Evolutionary conservation across 2,797 vertebrate species (phyloP).

Genomic region (Hippocampus kuda): DNA sequence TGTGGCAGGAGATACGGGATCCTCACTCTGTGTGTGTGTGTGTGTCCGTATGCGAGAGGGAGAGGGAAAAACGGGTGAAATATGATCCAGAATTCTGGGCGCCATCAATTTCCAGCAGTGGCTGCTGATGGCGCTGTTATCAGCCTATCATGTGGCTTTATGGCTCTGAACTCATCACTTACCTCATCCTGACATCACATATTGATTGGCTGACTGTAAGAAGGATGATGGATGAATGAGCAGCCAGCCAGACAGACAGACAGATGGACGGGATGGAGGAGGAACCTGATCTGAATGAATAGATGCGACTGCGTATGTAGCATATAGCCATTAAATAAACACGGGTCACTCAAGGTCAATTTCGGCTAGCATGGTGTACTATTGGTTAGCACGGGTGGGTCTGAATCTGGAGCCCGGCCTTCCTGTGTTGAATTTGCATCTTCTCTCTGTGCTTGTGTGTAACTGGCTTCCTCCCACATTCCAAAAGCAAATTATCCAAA

Average conservation of each 20-base stretch:
- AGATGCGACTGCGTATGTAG: conserved; percentile 11
- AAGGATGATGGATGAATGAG: conserved; percentile 23
- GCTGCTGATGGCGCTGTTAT: conserved; percentile 47
- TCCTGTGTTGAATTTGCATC: neutral
- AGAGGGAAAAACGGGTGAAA: conserved; percentile 34
- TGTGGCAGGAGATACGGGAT: conserved; percentile 49
- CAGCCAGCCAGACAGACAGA: neutral
- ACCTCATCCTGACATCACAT: conserved; percentile 60
- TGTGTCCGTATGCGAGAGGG: conserved; percentile 8
- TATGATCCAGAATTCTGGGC: conserved; percentile 49
- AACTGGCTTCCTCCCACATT: neutral
- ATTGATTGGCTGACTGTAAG: conserved; percentile 50
- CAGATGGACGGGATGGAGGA: conserved; percentile 14
- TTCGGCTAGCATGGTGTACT: too few relatives aligned
- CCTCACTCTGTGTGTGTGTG: conserved; percentile 29
- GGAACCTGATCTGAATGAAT: conserved; percentile 32
- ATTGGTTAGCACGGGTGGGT: too few relatives aligned
- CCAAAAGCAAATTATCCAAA: neutral
- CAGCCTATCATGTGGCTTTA: conserved; percentile 58
- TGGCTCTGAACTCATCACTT: conserved; percentile 63
- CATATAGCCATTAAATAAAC: neutral
- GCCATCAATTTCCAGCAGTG: conserved; percentile 51
- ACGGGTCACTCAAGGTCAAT: neutral
- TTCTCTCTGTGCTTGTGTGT: neutral
- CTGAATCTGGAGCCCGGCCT: too few relatives aligned